Evolutionary conservation across 1,140 invertebrate species (phyloP).

Genomic region (Drosophila mauritiana): DNA sequence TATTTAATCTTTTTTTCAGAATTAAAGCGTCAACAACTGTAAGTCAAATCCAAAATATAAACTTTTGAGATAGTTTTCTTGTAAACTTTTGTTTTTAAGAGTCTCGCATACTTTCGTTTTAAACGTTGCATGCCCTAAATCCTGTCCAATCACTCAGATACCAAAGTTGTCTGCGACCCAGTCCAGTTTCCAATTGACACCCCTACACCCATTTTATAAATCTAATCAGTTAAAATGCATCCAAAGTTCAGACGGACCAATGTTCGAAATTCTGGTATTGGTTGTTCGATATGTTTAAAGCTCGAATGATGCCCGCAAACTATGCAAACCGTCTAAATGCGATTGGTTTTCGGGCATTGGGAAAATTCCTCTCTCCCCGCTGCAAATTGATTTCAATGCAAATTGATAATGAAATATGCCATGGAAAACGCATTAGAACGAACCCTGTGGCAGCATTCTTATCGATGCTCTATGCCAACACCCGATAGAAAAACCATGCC

Average conservation of each 20-base stretch:
- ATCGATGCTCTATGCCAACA: slow-evolving; percentile 20
- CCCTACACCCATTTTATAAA: slow-evolving; percentile 23
- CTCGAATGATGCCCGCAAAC: slow-evolving; percentile 41
- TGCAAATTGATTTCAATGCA: slow-evolving; percentile 38
- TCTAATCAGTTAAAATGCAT: slow-evolving; percentile 46
- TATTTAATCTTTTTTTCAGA: slow-evolving; percentile 11
- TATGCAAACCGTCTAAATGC: slow-evolving; percentile 33
- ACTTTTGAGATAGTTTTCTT: not conserved
- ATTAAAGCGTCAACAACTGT: not conserved
- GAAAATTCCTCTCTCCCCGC: slow-evolving; percentile 10
- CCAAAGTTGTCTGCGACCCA: slow-evolving; percentile 4
- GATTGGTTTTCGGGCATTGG: slow-evolving; percentile 34
- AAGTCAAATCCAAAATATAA: not conserved
- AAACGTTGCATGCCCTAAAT: not conserved
- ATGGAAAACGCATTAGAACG: slow-evolving; percentile 32
- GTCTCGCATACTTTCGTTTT: not conserved
- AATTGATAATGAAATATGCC: slow-evolving; percentile 50
- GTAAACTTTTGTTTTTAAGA: not conserved
- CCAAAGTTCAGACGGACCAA: not conserved
- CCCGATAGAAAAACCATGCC: not conserved
- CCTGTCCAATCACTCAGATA: slow-evolving; percentile 3
- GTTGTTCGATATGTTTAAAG: slow-evolving; percentile 24
- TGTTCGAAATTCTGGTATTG: slow-evolving; percentile 8
- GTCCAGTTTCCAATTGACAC: not conserved
- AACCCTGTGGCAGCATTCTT: slow-evolving; percentile 15